Base-by-base conservation (phyloP, 2,888 invertebrate species). In the Drosophila ustulata region DNA sequence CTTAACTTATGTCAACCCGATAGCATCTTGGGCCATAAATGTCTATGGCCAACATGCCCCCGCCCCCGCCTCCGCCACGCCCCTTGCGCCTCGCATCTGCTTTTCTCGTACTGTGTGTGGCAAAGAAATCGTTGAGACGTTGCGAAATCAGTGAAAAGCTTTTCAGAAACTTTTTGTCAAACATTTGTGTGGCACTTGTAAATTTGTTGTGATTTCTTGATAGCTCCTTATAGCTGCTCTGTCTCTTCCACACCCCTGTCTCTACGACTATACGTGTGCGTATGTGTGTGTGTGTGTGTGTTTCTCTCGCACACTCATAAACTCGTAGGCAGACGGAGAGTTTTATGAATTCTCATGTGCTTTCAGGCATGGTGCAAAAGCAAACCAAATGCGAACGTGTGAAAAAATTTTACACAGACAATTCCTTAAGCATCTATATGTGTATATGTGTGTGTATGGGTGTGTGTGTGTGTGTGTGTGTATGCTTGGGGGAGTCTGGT, bases 171-270 rank as follows among this genome's bases (percentile, higher is more conserved):
- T 88, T 87, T 88, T 86, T 86, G 86, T 87, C 88, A 87, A 87
- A 88, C 88, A 87, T 82, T 82, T 88, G 83, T 87, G 87, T 80
- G 82, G 82, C 82, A 84, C 79, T 80, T 79, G 79, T 80, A 88
- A 88, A 87, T 86, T 87, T 87, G 88, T 87, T 87, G 87, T 88
- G 88, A 87, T 88, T 86, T 86, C 76, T 86, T 87, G 85, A 85
- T 85, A 87, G 85, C 85, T 85, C 62, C 85, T 80, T 66, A 32
- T 59, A 58, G 53, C 32, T 25, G 37, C 45, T 41, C 39, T 26
- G 11, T 57, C 47, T 28, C 47, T 11, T 4, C 4, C 13, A 3
- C 56, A 26, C 7, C n/a, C 25, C 3, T 57, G 37, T 18, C 3
- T 9, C 9, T 7, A 25, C 13, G 1, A 18, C 18, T 18, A 18